phyloP scores from a whole-genome alignment of 2,113 vertebrate genomes.

The Xyliphius kryptos region DNA sequence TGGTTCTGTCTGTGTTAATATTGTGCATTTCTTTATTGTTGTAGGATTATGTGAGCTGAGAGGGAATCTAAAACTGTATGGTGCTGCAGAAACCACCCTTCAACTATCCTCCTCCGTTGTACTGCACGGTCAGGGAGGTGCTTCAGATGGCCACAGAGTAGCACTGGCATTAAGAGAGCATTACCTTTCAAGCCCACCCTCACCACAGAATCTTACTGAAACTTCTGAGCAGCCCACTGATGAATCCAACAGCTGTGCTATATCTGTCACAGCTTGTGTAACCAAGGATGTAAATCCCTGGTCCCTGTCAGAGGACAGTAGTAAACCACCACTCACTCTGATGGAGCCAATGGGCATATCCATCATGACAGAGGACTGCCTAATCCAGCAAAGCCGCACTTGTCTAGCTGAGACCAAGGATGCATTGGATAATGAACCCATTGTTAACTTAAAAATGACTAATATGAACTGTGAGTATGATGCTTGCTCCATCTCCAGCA shows the following conservation, averaged over 20 bases:
- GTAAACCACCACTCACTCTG: conserved; percentile 68
- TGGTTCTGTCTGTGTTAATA: too few species aligned
- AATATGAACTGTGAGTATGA: conserved; percentile 90
- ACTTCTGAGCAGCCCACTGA: conserved; percentile 72
- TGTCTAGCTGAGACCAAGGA: too few species aligned
- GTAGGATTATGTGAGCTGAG: too few species aligned
- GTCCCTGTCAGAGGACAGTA: conserved; percentile 74
- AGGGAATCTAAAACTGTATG: too few species aligned
- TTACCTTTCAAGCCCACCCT: conserved; percentile 70
- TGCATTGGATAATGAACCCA: conserved; percentile 80
- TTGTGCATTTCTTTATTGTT: too few species aligned
- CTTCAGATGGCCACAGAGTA: conserved; percentile 60
- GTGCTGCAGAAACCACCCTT: too few species aligned
- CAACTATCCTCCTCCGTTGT: conserved; percentile 49
- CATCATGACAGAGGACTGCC: too few species aligned
- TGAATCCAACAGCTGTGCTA: conserved; percentile 77
- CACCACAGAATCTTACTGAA: conserved; percentile 72
- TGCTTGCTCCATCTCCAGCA: conserved; percentile 80
- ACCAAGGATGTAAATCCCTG: conserved; percentile 82
- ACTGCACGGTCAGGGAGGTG: too few species aligned
- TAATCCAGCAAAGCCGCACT: too few species aligned
- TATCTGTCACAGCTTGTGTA: too few species aligned
- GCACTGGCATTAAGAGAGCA: conserved; percentile 68
- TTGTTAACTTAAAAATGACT: conserved; percentile 85
- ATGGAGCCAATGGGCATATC: too few species aligned